Percentiles rank a stretch among this genome's conserved stretches.
Evolutionary conservation across 2,113 vertebrate genomes (phyloP).

Genomic region (Brienomyrus longianalis): DNA sequence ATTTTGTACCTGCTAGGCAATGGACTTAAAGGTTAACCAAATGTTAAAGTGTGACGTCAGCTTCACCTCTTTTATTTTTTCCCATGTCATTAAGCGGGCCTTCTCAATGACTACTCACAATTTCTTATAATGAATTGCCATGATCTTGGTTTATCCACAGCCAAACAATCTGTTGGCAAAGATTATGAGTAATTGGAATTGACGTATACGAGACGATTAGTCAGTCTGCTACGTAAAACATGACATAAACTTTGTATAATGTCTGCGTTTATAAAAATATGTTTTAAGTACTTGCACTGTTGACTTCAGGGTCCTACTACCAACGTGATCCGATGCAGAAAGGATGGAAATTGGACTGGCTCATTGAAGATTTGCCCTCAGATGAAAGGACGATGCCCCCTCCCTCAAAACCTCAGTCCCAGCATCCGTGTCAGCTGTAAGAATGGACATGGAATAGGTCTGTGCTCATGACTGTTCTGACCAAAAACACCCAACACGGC

Average conservation of each 20-base stretch:
- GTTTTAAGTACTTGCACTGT: neutral
- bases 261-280: neutral
- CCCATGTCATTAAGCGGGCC: neutral
- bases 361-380: slow-evolving; percentile 80
- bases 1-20: neutral
- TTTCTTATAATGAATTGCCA: neutral
- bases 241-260: neutral
- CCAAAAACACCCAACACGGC: neutral
- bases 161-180: neutral
- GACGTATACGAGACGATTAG: neutral
- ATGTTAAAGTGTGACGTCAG: neutral
- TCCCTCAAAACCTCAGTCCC: slow-evolving; percentile 76
- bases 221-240: neutral
- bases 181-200: neutral
- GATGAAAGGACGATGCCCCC: slow-evolving; percentile 79
- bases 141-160: neutral
- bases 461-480: slow-evolving; percentile 25
- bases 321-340: slow-evolving; percentile 86
- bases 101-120: neutral
- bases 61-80: neutral
- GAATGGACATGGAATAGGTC: slow-evolving; percentile 82
- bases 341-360: slow-evolving; percentile 92
- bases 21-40: neutral
- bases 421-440: slow-evolving; percentile 78
- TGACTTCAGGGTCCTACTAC: slow-evolving; percentile 63